Evolutionary conservation across 2,113 vertebrate genomes (phyloP), one percentile per base, ranked within the genome.

Genomic region (Sorex araneus): DNA sequence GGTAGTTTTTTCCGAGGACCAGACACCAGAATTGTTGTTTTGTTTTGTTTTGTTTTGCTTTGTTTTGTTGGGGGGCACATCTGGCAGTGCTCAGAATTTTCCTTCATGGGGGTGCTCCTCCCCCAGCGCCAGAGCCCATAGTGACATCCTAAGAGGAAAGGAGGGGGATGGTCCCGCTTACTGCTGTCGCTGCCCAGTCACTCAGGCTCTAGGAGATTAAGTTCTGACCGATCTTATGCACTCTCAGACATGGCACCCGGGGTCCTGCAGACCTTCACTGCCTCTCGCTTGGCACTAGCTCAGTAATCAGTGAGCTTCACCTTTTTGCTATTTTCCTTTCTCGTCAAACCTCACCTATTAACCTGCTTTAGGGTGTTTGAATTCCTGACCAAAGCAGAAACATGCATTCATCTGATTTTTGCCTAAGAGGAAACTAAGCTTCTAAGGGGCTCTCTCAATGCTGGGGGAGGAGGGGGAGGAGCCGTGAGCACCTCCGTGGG

Each of bases 381-480:
- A 43, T 34, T 92, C 84, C 78, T 79, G 16, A 83, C 57, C 3
- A 28, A 78, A 90, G 63, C 43, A 76, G 60, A 94, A 92, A 57
- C 23, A 30, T 88, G 88, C 15, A 74, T 81, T 71, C 36, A 27
- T 28, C 71, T 7, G 5, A n/a, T 75, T 57, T 88, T 54, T 9
- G 40, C 40, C 76, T 19, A 1, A 30, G 40, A 69, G 0, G 25
- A 85, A 92, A 85, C 64, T 13, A 28, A 27, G 63, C 23, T 64
- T 67, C 54, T 76, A 11, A 12, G n/a, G n/a, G 67, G 36, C 19
- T 40, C 40, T 32, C 21, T 45, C 1, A 4, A 84, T n/a, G 36
- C 54, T 19, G 40, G 40, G 3, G 40, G 40, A 40, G 40, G 40
- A 7, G 7, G 40, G 40, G 40, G 40, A 40, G 8, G 2, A 50